phyloP scores from a whole-genome alignment of 1,140 invertebrate genomes.

The Bombus fervidus region DNA sequence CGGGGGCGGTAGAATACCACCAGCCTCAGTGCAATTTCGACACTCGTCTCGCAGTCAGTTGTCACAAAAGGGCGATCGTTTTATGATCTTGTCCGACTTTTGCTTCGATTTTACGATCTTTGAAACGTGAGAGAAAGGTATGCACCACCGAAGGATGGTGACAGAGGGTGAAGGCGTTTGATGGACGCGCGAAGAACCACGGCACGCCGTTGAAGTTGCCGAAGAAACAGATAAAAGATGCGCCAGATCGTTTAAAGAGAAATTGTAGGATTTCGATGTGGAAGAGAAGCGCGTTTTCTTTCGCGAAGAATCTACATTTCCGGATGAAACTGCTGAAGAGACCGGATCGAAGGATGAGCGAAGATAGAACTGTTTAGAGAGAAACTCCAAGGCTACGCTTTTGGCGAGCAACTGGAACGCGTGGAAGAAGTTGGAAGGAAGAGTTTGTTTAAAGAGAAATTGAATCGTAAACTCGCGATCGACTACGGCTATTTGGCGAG shows the following conservation, averaged over 20 bases:
- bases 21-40: slow-evolving; percentile 79
- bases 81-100: too few relatives aligned
- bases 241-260: not conserved
- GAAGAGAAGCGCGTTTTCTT: too few relatives aligned
- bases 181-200: not conserved
- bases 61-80: not conserved
- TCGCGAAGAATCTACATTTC: too few relatives aligned
- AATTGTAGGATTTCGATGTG: not conserved
- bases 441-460: too few relatives aligned
- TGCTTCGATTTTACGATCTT: not conserved
- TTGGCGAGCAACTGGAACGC: too few relatives aligned
- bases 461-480: too few relatives aligned
- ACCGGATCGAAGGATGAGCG: too few relatives aligned
- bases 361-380: too few relatives aligned
- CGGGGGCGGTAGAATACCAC: slow-evolving; percentile 77
- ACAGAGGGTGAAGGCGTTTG: not conserved
- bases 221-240: not conserved
- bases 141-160: not conserved
- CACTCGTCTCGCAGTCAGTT: slow-evolving; percentile 62
- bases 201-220: not conserved
- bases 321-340: too few relatives aligned
- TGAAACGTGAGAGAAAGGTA: not conserved
- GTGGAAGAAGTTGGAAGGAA: too few relatives aligned
- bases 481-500: too few relatives aligned
- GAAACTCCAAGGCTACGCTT: too few relatives aligned